These are phyloP conservation scores for Fratercula arctica DNA, from an alignment of 2,797 vertebrate species.

Conservation along the genomic window DNA sequence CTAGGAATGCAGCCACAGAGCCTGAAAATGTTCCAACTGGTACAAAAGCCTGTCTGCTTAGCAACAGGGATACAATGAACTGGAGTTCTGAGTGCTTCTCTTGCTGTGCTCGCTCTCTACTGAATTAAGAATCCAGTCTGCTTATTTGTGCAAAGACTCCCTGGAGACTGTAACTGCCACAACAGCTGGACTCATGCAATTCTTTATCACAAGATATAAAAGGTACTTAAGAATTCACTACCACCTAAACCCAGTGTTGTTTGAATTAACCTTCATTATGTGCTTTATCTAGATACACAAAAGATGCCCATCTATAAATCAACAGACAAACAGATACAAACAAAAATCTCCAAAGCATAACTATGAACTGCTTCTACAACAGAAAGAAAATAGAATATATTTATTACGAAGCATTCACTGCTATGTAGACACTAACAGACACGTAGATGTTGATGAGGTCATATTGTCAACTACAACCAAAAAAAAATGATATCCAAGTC, in stretches of 20 bases:
- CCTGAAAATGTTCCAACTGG: conserved; percentile 46
- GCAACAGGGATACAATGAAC: conserved; percentile 47
- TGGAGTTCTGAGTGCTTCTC: not conserved
- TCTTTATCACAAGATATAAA: not conserved
- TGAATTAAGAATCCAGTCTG: not conserved
- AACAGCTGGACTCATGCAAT: not conserved
- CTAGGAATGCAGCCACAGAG: conserved; percentile 48
- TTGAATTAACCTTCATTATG: not conserved
- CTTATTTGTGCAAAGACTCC: not conserved
- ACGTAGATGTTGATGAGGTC: not conserved
- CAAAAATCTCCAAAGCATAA: not conserved
- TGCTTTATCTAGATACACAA: not conserved
- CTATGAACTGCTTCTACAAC: not conserved
- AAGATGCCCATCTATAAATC: not conserved
- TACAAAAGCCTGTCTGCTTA: conserved; percentile 59
- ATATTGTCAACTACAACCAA: not conserved
- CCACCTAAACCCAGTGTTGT: not conserved
- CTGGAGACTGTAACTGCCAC: not conserved
- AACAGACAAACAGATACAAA: not conserved
- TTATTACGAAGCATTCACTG: not conserved
- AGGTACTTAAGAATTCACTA: not conserved
- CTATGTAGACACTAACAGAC: not conserved
- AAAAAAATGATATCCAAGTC: not conserved
- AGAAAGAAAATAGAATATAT: not conserved
- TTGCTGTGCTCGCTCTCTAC: not conserved